phyloP scores from a whole-genome alignment of 2,797 vertebrate species.

The Antrozous pallidus region DNA sequence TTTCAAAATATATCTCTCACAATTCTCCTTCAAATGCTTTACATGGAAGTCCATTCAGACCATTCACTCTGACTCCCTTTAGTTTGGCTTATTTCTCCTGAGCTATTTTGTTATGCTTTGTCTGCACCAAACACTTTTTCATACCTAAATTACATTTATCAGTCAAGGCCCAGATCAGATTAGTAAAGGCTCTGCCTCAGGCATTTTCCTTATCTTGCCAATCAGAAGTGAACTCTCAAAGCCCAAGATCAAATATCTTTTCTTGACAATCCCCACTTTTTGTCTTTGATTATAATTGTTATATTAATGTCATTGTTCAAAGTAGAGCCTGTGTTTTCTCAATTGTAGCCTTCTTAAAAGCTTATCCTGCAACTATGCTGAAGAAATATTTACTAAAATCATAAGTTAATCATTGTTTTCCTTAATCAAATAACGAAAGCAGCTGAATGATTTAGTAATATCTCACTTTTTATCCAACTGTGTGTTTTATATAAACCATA shows the following conservation, averaged over 20 bases:
- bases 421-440: neutral
- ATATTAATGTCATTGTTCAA: neutral
- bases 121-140: neutral
- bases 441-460: neutral
- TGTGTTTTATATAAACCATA: neutral
- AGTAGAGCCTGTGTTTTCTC: neutral
- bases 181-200: neutral
- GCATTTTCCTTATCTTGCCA: neutral
- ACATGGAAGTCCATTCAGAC: neutral
- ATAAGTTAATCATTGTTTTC: neutral
- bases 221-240: neutral
- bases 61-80: neutral
- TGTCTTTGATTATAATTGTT: neutral
- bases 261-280: neutral
- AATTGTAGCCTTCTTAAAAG: neutral
- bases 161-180: neutral
- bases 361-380: neutral
- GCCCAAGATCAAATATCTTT: neutral
- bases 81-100: neutral
- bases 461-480: neutral
- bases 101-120: neutral
- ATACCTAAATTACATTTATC: neutral
- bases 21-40: neutral
- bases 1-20: neutral
- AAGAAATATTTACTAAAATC: neutral